Evolutionary conservation across 2,888 invertebrate species (phyloP).

Genomic region (Buathra laborator): DNA sequence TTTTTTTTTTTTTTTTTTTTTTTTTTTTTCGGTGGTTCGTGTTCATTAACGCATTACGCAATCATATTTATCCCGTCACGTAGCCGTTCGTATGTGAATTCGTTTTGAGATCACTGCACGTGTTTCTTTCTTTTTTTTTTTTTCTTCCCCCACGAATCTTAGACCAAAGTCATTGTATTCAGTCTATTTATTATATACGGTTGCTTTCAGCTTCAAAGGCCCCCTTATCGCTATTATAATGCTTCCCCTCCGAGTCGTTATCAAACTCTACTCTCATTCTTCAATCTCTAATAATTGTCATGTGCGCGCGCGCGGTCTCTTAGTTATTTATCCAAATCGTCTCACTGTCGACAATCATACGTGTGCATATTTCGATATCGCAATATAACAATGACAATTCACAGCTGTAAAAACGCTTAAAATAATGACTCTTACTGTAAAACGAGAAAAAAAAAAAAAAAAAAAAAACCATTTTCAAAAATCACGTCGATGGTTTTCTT

Average conservation of each 20-base stretch:
- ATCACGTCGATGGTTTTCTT: slow-evolving; percentile 45
- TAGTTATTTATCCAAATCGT: slow-evolving; percentile 12
- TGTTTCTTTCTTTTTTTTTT: slow-evolving; percentile 1
- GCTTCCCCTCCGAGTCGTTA: slow-evolving; percentile 13
- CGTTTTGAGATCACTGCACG: slow-evolving; percentile 41
- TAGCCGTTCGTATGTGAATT: slow-evolving; percentile 9
- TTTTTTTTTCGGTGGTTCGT: slow-evolving; percentile 23
- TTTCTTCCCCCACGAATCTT: slow-evolving; percentile 24
- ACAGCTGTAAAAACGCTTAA: slow-evolving; percentile 65
- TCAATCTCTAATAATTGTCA: slow-evolving; percentile 36
- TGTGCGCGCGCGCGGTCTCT: slow-evolving; percentile 54
- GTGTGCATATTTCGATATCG: slow-evolving; percentile 58
- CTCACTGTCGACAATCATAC: slow-evolving; percentile 32
- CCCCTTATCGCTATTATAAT: slow-evolving; percentile 25
- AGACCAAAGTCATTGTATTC: slow-evolving; percentile 19
- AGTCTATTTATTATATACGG: slow-evolving; percentile 12
- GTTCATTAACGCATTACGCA: slow-evolving; percentile 46
- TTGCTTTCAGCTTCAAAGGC: slow-evolving; percentile 28
- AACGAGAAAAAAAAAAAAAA: slow-evolving; percentile 27
- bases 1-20: background rate
- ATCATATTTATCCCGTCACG: slow-evolving; percentile 42
- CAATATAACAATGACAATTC: slow-evolving; percentile 63
- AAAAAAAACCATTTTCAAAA: slow-evolving; percentile 31
- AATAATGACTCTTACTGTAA: slow-evolving; percentile 70
- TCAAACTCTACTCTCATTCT: slow-evolving; percentile 7